Percentiles rank a stretch among this genome's conserved stretches.
These are phyloP conservation scores for Thermophis baileyi DNA, from an alignment of 2,113 vertebrate genomes.

Conservation along the genomic window DNA sequence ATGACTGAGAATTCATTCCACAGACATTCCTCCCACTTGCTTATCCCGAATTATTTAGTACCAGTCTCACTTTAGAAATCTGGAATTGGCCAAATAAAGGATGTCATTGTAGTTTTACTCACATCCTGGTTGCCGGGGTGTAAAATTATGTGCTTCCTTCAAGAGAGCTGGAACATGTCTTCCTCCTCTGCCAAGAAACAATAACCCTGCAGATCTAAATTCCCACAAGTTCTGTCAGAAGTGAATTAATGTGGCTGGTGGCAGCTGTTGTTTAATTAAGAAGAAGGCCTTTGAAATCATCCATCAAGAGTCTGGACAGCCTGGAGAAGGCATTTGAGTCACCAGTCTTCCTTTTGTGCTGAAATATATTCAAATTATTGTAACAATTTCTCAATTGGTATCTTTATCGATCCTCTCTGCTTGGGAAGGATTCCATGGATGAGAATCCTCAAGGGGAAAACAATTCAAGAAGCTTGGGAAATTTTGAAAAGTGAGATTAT, in stretches of 20 bases:
- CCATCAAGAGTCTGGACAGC: neutral
- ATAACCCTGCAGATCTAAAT: neutral
- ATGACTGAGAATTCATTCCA: too few relatives aligned
- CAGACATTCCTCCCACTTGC: neutral
- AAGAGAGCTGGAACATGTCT: neutral
- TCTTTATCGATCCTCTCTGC: too few relatives aligned
- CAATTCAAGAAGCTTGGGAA: too few relatives aligned
- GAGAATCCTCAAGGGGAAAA: too few relatives aligned
- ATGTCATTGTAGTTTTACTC: neutral
- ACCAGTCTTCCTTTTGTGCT: neutral
- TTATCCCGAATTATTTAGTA: neutral
- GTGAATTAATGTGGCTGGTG: neutral
- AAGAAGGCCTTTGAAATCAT: neutral
- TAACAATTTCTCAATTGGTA: neutral
- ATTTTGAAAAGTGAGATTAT: too few relatives aligned
- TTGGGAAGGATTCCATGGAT: too few relatives aligned
- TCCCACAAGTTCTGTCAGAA: neutral
- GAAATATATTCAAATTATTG: neutral
- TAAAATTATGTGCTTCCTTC: neutral
- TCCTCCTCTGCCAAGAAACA: neutral
- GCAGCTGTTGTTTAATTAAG: neutral
- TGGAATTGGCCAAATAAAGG: neutral
- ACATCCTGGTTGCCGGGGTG: neutral
- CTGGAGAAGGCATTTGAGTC: neutral
- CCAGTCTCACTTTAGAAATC: neutral